Base-by-base conservation (phyloP, 1,140 invertebrate genomes). In the Mylabris phalerata region DNA sequence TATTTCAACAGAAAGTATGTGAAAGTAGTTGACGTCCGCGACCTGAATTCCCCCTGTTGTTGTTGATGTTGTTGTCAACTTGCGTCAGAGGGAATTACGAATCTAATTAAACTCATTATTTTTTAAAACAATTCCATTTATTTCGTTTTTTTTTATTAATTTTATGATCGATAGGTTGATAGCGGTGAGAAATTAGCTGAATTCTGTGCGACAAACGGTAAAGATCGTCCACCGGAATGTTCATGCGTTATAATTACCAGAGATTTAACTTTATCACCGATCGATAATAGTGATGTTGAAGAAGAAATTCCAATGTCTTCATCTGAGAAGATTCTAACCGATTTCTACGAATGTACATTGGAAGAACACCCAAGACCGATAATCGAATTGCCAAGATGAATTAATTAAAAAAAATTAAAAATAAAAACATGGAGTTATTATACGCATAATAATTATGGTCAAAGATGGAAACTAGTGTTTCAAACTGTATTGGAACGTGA, bases 261-360 rank as follows among this genome's bases (percentile, higher is more conserved):
- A 47, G 71, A 71, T 48, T 47, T 49, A 40, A 63, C 59, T 11
- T 32, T 32, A 32, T 32, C 32, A 3, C 32, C 32, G 32, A 32
- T 32, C 7, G 7, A 32, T 48, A 68, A 26, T 42, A 42, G 1
- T 42, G 41, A n/a, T 42, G 58, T 62, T 10, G 63, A 64, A 11
- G 61, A 68, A 26, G 55, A 67, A 13, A 59, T 62, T 25, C 66
- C 68, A 1, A 56, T 72, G 55, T 70, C 71, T n/a, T 59, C 67
- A 5, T 65, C 55, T 24, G 72, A 74, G 42, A 66, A 73, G 56
- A 65, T 64, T 24, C 52, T 74, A 26, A 50, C 66, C 3, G 71
- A 72, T 56, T 74, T 73, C 55, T 73, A 74, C 48, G 72, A 74
- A 50, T 69, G 67, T 50, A 71, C 72, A n/a, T 57, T 74, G 41